Evolutionary conservation across 2,797 vertebrate genomes (phyloP), one percentile per base, ranked within the genome.

Genomic region (Dryobates pubescens): DNA sequence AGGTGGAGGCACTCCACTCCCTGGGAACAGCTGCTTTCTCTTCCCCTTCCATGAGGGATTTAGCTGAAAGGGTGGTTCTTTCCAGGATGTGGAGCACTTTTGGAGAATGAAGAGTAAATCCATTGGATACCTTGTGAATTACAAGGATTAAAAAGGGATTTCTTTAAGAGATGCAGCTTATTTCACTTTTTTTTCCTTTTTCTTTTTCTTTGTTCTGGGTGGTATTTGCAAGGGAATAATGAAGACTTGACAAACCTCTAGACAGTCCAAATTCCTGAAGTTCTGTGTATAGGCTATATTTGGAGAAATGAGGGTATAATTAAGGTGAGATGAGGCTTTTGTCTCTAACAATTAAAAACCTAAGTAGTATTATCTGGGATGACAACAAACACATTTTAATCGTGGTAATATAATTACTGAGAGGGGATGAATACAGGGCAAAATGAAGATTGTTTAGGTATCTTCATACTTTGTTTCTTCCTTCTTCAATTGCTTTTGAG

Each of bases 351-450:
- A 47, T 78, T 80, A 43, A 87, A 94, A 87, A 74, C 54, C 13
- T 13, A 71, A 53, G 51, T 34, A 58, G 27, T 56, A 58, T 85
- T 68, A 90, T 87, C 64, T 80, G 32, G 36, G n/a, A 58, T 84
- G 36, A 77, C 65, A 95, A 77, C 54, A 93, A 93, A 93, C 71
- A 85, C 9, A 36, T 41, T 82, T 84, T 51, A 77, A 56, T 76
- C 34, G 67, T 4, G 0, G 30, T 45, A 79, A 57, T 5, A 2
- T 74, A 77, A 82, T 94, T 78, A 77, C 47, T 8, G 17, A 77
- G 32, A 47, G 58, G 34, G 49, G 49, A 73, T 7, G 6, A 88
- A 73, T 2, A 63, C 23, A 64, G 34, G 30, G 54, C 38, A 82
- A 91, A 94, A 88, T 67, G 24, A 82, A 68, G 27, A 75, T 61